Conservation (phyloP, 2,888 invertebrate genomes). For the Dicycla oo region DNA sequence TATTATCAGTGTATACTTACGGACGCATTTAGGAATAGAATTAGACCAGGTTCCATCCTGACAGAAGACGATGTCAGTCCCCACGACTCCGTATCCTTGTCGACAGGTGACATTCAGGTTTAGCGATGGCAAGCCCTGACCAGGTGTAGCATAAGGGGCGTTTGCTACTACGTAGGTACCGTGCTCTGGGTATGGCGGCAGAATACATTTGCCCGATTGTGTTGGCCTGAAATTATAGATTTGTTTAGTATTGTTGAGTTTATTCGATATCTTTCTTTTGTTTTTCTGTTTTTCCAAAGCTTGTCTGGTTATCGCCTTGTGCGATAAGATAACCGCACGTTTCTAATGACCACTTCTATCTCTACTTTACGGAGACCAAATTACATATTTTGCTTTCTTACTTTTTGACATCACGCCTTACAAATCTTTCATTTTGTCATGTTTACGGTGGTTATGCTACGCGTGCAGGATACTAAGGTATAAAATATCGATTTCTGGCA, state of each 20-base stretch:
- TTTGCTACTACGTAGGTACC: constrained; percentile 73
- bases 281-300: background rate
- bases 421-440: background rate
- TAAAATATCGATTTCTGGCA: background rate
- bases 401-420: background rate
- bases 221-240: constrained; percentile 53
- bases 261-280: background rate
- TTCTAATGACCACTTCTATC: background rate
- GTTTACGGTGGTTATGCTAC: background rate
- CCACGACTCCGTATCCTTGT: constrained; percentile 72
- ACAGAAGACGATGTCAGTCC: constrained; percentile 67
- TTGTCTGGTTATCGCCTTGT: background rate
- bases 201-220: constrained; percentile 69
- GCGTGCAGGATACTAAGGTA: background rate
- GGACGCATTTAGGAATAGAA: constrained; percentile 64
- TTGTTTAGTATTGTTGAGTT: background rate
- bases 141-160: constrained; percentile 69
- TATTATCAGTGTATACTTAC: constrained; percentile 59
- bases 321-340: too few species aligned
- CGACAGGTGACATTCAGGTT: constrained; percentile 75
- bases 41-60: constrained; percentile 73
- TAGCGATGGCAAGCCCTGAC: constrained; percentile 67
- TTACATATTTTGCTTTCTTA: background rate
- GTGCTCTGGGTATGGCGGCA: constrained; percentile 75
- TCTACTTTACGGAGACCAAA: background rate